Percentiles rank a stretch among this genome's conserved stretches.
Evolutionary conservation across 2,797 vertebrate species (phyloP).

Genomic region (Tapera naevia): DNA sequence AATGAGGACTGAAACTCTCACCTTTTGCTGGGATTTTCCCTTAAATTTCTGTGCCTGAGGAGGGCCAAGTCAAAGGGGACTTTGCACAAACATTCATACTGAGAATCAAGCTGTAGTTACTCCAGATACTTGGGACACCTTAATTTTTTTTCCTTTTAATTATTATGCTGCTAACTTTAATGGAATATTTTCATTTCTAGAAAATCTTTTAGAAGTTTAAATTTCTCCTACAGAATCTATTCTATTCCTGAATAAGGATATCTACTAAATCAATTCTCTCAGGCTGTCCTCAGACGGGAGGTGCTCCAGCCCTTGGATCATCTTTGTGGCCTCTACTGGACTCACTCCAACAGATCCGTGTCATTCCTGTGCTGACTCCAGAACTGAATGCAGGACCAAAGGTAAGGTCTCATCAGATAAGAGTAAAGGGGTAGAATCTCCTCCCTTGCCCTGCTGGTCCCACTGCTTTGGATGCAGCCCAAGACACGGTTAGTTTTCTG

Average conservation of each 20-base stretch:
- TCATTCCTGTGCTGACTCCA: no score
- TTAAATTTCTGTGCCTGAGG: neutral
- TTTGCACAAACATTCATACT: rapidly evolving
- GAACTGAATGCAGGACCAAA: no score
- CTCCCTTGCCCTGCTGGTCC: no score
- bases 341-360: no score
- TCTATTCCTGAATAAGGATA: constrained; percentile 47
- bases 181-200: constrained; percentile 46
- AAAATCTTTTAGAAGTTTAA: constrained; percentile 60
- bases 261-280: neutral
- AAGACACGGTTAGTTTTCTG: no score
- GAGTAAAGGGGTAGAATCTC: no score
- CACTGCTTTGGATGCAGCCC: no score
- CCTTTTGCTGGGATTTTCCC: neutral
- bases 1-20: neutral
- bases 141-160: constrained; percentile 47
- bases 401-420: no score
- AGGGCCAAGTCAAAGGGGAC: rapidly evolving
- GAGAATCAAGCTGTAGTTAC: neutral
- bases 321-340: no score
- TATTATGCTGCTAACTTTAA: constrained; percentile 50
- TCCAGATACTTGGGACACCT: neutral
- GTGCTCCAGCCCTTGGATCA: no score
- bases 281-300: no score
- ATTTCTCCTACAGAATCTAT: constrained; percentile 27